These are phyloP conservation scores for Unio delphinus DNA, from an alignment of 2,888 invertebrate genomes.

Conservation along the genomic window DNA sequence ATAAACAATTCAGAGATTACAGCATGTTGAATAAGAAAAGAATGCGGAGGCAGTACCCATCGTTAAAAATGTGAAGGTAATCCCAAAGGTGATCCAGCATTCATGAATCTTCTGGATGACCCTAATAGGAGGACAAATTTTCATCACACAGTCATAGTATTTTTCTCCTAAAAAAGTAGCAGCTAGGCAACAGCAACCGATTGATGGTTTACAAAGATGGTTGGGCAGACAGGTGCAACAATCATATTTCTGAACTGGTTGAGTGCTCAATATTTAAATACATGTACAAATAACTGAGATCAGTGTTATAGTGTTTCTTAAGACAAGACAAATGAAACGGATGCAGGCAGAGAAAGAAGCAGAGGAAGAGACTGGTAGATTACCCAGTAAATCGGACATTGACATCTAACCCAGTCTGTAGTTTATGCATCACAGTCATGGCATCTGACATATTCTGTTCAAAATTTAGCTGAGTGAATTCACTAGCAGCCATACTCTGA, in stretches of 20 bases:
- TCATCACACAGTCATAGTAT: too few relatives aligned
- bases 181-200: too few relatives aligned
- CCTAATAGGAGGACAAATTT: too few relatives aligned
- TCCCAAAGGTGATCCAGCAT: too few relatives aligned
- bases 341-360: not conserved
- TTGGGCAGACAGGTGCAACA: not conserved
- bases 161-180: too few relatives aligned
- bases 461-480: constrained; percentile 71
- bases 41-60: too few relatives aligned
- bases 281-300: not conserved
- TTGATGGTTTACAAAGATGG: too few relatives aligned
- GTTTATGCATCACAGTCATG: constrained; percentile 73
- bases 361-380: constrained; percentile 6
- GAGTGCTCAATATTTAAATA: not conserved
- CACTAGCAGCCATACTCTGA: constrained; percentile 67
- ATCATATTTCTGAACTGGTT: not conserved
- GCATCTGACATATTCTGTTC: constrained; percentile 76
- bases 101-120: too few relatives aligned
- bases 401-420: constrained; percentile 76
- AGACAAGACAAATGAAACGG: too few relatives aligned
- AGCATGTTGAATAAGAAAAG: too few relatives aligned
- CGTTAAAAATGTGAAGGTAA: too few relatives aligned
- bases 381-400: constrained; percentile 75
- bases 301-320: not conserved
- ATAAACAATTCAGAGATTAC: too few relatives aligned